phyloP scores from a whole-genome alignment of 1,140 invertebrate species.

The Drosophila mayri region DNA sequence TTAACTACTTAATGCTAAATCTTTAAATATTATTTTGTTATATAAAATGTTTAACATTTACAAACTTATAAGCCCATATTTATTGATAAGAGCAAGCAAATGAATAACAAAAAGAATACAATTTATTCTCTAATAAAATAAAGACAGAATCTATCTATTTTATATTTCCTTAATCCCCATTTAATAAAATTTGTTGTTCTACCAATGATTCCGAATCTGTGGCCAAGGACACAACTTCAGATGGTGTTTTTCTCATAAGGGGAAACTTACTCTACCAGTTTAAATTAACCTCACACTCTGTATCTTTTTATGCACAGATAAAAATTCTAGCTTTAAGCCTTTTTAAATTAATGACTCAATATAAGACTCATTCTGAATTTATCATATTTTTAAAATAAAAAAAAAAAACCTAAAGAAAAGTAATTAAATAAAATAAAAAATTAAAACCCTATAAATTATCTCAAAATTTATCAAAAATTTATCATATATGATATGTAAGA shows the following conservation, averaged over 20 bases:
- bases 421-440: too few relatives aligned
- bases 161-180: neutral
- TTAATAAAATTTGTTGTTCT: neutral
- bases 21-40: too few relatives aligned
- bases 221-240: conserved; percentile 4
- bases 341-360: too few relatives aligned
- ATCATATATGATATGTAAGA: too few relatives aligned
- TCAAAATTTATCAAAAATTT: too few relatives aligned
- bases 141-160: neutral
- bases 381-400: too few relatives aligned
- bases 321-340: neutral
- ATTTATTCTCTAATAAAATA: neutral
- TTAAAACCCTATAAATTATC: too few relatives aligned
- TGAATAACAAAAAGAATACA: neutral
- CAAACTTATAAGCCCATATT: too few relatives aligned
- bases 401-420: too few relatives aligned
- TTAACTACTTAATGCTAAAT: too few relatives aligned
- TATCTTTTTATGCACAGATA: conserved; percentile 6
- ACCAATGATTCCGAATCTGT: conserved; percentile 4
- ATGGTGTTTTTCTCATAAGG: conserved; percentile 6
- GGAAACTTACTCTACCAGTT: conserved; percentile 20
- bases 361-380: too few relatives aligned
- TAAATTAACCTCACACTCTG: neutral
- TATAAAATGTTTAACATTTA: too few relatives aligned
- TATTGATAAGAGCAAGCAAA: neutral